These are phyloP conservation scores for Bombylius major DNA, from an alignment of 2,888 invertebrate genomes.

Conservation along the genomic window DNA sequence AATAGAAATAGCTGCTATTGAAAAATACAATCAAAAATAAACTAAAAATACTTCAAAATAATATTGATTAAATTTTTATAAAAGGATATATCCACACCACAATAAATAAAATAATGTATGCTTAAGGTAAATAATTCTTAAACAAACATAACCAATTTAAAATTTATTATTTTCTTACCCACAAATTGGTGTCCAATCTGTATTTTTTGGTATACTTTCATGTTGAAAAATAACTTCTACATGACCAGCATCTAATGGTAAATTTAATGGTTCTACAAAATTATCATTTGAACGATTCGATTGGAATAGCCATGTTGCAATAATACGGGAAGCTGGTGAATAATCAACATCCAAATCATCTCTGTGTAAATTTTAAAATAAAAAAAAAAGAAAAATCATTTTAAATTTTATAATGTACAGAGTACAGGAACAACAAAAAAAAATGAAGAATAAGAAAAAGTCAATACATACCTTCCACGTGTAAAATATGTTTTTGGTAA, in stretches of 20 bases:
- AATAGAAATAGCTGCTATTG: too few relatives aligned
- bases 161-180: slow-evolving; percentile 24
- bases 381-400: neutral
- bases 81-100: neutral
- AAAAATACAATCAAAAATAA: too few relatives aligned
- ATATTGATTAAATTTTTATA: too few relatives aligned
- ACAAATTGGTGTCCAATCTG: slow-evolving; percentile 35
- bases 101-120: neutral
- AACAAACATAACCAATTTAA: too few relatives aligned
- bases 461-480: slow-evolving; percentile 31
- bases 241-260: slow-evolving; percentile 34
- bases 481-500: slow-evolving; percentile 35
- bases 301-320: slow-evolving; percentile 36
- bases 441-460: neutral
- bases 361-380: slow-evolving; percentile 4
- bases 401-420: too few relatives aligned
- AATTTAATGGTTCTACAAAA: slow-evolving; percentile 29
- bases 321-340: slow-evolving; percentile 34
- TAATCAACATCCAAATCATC: slow-evolving; percentile 25
- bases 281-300: slow-evolving; percentile 35
- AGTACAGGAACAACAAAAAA: too few relatives aligned
- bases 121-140: too few relatives aligned
- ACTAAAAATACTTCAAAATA: too few relatives aligned
- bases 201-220: slow-evolving; percentile 27
- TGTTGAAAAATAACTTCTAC: slow-evolving; percentile 38